Base-by-base conservation (phyloP, 37 sponge, comb jelly and placozoan species). In the Eunapius fragilis region DNA sequence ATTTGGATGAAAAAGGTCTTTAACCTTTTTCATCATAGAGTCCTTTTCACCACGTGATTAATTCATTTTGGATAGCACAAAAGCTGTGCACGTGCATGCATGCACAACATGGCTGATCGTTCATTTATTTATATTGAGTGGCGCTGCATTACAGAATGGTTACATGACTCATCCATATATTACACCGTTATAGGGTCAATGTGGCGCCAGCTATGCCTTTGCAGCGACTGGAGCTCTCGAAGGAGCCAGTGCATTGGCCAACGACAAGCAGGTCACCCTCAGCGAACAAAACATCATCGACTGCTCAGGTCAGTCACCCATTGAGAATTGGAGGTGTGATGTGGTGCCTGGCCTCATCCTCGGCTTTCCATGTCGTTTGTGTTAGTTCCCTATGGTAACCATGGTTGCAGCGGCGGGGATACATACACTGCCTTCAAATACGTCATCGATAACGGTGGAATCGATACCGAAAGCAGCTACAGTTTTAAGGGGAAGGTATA, bases 211-310 rank as follows among this genome's bases (percentile, higher is more conserved):
- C 82, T 96, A 94, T 90, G 95, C 97, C 32, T 96, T 96, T 85
- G 95, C 95, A 87, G 82, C 95, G 14, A 84, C 92, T 23, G 97
- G 95, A 17, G 70, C 92, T 45, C 81, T 96, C 3, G 95, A 96
- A 83, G 94, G 96, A 47, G 88, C 79, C 37, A 72, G 67, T 2
- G 47, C 84, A 41, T 77, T 85, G 70, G 82, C 85, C 35, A 22
- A 38, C 24, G 94, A 92, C 5, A 82, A 48, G 7, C 88, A 91
- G 80, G 85, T 85, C 24, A 77, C 84, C n/a, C 85, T 96, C 70
- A 95, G 95, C 80, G 98, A 95, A 70, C 98, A 97, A 86, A 91
- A 97, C 74, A 89, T 97, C 38, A 85, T 97, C 0, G 98, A 97
- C 79, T 97, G 98, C 75, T 95, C 96, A 25, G 80, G 81, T 72